Conservation (phyloP, 1,140 invertebrate genomes). For the Conopomorpha cramerella region DNA sequence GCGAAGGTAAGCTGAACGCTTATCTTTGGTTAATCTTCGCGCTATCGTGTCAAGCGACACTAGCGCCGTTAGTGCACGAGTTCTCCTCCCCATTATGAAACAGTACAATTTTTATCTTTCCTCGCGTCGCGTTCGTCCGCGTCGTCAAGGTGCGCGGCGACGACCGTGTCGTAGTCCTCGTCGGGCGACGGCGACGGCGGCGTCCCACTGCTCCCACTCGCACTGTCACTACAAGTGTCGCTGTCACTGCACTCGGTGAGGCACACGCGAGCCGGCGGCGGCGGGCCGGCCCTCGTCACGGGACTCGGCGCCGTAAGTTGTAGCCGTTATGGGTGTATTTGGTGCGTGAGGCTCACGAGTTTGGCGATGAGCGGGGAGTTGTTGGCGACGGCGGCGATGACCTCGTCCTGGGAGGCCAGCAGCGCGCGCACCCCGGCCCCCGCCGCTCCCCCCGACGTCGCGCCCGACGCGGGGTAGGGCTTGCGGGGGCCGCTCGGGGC, state of each 20-base stretch:
- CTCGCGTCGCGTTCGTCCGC: no score
- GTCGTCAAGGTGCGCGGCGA: background rate
- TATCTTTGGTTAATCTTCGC: no score
- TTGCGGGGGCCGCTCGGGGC: background rate
- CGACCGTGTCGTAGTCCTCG: slow-evolving; percentile 1
- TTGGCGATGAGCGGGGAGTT: slow-evolving; percentile 25
- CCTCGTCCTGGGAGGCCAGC: slow-evolving; percentile 24
- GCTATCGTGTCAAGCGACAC: no score
- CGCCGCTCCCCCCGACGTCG: slow-evolving; percentile 9
- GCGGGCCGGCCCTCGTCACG: background rate
- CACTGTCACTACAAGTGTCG: background rate
- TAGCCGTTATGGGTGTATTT: slow-evolving; percentile 20
- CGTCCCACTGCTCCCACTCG: slow-evolving; percentile 1
- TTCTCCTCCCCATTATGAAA: no score
- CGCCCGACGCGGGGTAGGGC: slow-evolving; percentile 3
- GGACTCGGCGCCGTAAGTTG: background rate
- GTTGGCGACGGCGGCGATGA: slow-evolving; percentile 14
- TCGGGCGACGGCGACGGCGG: background rate
- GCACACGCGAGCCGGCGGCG: no score
- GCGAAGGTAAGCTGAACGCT: no score
- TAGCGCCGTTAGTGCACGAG: no score
- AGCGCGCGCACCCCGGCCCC: slow-evolving; percentile 28
- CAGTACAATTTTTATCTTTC: no score
- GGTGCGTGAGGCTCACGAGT: slow-evolving; percentile 14
- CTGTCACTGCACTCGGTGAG: no score